These are phyloP conservation scores for Bombus sylvicola DNA, from an alignment of 1,140 invertebrate genomes.

Conservation along the genomic window DNA sequence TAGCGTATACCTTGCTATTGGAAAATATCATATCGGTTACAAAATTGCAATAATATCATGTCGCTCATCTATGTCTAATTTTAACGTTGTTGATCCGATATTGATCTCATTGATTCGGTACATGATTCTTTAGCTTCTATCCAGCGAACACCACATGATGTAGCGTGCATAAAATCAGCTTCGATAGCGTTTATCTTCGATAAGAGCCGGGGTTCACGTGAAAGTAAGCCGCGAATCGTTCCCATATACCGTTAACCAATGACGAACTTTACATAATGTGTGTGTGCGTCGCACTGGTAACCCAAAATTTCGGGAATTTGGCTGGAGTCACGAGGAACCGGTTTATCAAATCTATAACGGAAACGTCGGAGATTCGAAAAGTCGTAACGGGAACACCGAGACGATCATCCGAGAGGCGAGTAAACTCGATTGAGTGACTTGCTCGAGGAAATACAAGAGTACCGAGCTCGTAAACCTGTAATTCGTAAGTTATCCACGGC, in stretches of 20 bases:
- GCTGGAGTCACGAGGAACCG: constrained; percentile 40
- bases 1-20: too few relatives aligned
- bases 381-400: constrained; percentile 54
- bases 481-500: neutral
- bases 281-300: constrained; percentile 50
- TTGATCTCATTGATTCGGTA: too few relatives aligned
- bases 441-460: too few relatives aligned
- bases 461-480: neutral
- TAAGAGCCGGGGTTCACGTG: neutral
- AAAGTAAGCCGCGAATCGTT: constrained; percentile 24
- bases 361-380: constrained; percentile 49
- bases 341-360: constrained; percentile 62
- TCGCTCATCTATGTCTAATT: too few relatives aligned
- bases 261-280: constrained; percentile 46
- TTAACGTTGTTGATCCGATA: too few relatives aligned
- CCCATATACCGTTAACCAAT: constrained; percentile 45
- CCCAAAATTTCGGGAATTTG: constrained; percentile 63
- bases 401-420: neutral
- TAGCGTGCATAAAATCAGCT: neutral
- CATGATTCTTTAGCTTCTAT: too few relatives aligned
- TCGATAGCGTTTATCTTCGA: neutral
- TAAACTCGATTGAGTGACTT: neutral
- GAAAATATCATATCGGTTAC: too few relatives aligned
- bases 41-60: too few relatives aligned
- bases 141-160: too few relatives aligned